Conservation (phyloP, 2,888 invertebrate genomes). For the Ichneumon xanthorius region DNA sequence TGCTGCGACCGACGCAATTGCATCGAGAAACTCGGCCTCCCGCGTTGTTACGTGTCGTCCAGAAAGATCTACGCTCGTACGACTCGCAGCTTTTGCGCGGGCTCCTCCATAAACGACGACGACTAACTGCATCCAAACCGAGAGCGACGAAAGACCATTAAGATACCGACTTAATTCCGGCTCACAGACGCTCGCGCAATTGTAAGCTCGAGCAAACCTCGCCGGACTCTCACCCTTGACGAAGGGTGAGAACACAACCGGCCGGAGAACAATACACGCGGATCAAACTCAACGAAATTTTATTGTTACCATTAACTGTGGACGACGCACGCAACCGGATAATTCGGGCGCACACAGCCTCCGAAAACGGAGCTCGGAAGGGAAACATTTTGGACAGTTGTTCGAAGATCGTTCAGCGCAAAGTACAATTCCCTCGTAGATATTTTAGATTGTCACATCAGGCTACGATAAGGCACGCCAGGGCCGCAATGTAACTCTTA, state of each 20-base stretch:
- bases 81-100: constrained; percentile 22
- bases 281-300: constrained; percentile 50
- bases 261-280: constrained; percentile 29
- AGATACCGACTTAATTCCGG: constrained; percentile 65
- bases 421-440: neutral
- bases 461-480: no score
- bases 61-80: constrained; percentile 35
- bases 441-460: neutral
- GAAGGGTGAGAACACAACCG: constrained; percentile 44
- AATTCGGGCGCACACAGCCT: constrained; percentile 11
- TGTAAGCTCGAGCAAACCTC: constrained; percentile 62
- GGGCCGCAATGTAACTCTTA: neutral
- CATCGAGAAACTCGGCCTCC: constrained; percentile 38
- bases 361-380: neutral
- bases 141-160: constrained; percentile 58
- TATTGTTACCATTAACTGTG: constrained; percentile 41
- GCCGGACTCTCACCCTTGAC: constrained; percentile 51
- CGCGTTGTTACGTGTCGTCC: constrained; percentile 15
- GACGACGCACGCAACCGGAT: constrained; percentile 37
- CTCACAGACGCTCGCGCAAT: constrained; percentile 57
- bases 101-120: constrained; percentile 43
- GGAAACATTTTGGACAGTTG: neutral
- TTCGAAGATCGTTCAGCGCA: neutral
- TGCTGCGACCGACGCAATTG: constrained; percentile 71
- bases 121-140: constrained; percentile 10